Evolutionary conservation across 2,888 invertebrate species (phyloP).

Genomic region (Cephus pulcher): DNA sequence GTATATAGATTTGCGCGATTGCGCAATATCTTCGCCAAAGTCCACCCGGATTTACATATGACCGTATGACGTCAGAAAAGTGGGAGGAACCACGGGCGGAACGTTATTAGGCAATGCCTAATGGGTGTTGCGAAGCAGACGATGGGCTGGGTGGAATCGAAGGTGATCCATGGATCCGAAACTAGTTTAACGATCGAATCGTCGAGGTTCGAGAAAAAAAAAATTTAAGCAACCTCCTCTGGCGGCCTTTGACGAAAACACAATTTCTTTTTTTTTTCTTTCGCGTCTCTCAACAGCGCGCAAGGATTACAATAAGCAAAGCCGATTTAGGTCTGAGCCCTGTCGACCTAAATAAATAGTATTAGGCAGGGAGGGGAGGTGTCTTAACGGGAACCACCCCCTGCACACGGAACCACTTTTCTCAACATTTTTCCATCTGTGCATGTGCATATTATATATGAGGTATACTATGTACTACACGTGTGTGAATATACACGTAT

Average conservation of each 20-base stretch:
- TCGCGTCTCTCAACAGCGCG: background rate
- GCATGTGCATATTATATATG: background rate
- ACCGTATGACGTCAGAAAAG: background rate
- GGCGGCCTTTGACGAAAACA: background rate
- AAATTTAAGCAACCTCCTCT: background rate
- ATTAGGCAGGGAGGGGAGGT: background rate
- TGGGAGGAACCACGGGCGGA: background rate
- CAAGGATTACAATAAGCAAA: slow-evolving; percentile 1
- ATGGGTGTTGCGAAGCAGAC: background rate
- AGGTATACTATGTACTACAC: too few relatives aligned
- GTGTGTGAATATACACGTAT: background rate
- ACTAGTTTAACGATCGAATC: background rate
- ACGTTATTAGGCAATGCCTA: background rate
- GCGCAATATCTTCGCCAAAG: too few relatives aligned
- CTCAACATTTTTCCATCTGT: background rate
- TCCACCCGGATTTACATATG: background rate
- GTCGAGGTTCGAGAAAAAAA: too few relatives aligned
- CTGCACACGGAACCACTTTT: background rate
- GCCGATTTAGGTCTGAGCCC: background rate
- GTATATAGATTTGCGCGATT: background rate
- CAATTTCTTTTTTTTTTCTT: background rate
- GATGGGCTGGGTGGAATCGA: background rate
- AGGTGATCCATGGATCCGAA: background rate
- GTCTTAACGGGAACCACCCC: background rate
- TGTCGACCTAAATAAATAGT: slow-evolving; percentile 5